phyloP scores from a whole-genome alignment of 2,797 vertebrate genomes.

The Selene dorsalis region DNA sequence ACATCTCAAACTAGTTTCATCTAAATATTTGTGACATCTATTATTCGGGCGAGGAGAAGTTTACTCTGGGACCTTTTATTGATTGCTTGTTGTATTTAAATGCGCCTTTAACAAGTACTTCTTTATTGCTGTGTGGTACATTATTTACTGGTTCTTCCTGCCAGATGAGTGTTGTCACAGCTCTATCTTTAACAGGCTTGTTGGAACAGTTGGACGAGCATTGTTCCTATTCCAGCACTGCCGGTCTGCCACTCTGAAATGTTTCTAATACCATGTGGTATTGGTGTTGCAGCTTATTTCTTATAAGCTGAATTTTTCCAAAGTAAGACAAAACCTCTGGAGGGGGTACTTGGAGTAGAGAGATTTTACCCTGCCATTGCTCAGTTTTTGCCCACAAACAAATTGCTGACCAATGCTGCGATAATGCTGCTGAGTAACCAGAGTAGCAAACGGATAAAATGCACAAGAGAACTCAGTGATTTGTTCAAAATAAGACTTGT shows the following conservation, averaged over 20 bases:
- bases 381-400: conserved; percentile 22
- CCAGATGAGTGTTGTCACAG: conserved; percentile 28
- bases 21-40: not conserved
- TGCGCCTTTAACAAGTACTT: not conserved
- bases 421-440: conserved; percentile 55
- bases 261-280: conserved; percentile 38
- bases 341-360: not conserved
- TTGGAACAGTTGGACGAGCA: conserved; percentile 49
- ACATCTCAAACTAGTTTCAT: not conserved
- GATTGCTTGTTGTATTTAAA: conserved; percentile 14
- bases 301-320: conserved; percentile 8
- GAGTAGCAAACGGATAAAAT: conserved; percentile 22
- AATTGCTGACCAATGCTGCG: conserved; percentile 48
- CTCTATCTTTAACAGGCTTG: conserved; percentile 27
- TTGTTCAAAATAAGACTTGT: not conserved
- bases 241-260: conserved; percentile 53
- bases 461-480: conserved; percentile 14
- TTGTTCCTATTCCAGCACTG: conserved; percentile 59
- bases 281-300: conserved; percentile 39
- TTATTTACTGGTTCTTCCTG: conserved; percentile 28
- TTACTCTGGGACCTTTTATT: not conserved
- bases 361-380: not conserved
- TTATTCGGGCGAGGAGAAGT: not conserved
- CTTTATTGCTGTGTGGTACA: conserved; percentile 17
- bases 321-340: conserved; percentile 30